Percentiles rank a stretch among this genome's conserved stretches.
phyloP scores from a whole-genome alignment of 2,888 invertebrate genomes.

The Caenorhabditis sp. region DNA sequence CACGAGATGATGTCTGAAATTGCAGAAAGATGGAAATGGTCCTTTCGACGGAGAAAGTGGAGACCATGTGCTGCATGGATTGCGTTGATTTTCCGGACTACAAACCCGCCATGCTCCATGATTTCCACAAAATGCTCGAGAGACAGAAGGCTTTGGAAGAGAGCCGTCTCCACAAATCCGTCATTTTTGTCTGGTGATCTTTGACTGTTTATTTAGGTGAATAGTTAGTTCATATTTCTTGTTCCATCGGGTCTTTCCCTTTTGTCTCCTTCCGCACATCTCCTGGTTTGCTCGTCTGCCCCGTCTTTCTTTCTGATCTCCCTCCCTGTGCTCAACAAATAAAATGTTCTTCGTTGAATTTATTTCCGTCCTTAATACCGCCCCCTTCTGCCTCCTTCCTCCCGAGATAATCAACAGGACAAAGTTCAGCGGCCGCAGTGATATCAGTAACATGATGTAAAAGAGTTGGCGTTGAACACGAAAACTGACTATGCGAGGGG shows the following conservation, averaged over 20 bases:
- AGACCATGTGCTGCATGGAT: constrained; percentile 55
- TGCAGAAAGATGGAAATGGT: constrained; percentile 47
- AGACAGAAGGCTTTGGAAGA: constrained; percentile 18
- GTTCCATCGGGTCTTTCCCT: not conserved
- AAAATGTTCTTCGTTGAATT: constrained; percentile 13
- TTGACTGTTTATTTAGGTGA: not conserved
- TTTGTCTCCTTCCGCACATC: constrained; percentile 21
- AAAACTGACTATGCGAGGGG: not conserved
- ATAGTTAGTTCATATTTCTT: constrained; percentile 1
- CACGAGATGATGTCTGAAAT: not conserved
- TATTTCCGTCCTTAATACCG: not conserved
- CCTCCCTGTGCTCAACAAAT: not conserved
- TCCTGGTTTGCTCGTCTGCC: not conserved
- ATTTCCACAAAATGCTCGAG: constrained; percentile 30
- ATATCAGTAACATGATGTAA: constrained; percentile 25
- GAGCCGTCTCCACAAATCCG: constrained; percentile 23
- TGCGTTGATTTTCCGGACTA: constrained; percentile 35
- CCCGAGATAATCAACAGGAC: not conserved
- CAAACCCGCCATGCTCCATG: constrained; percentile 47
- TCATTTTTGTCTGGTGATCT: constrained; percentile 37
- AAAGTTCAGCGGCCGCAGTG: constrained; percentile 9
- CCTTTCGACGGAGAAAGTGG: constrained; percentile 26
- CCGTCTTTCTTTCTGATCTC: not conserved
- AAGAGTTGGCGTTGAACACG: not conserved
- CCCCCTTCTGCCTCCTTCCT: not conserved